These are phyloP conservation scores for Larimichthys polyactis DNA, from an alignment of 2,113 vertebrate genomes.

Conservation along the genomic window DNA sequence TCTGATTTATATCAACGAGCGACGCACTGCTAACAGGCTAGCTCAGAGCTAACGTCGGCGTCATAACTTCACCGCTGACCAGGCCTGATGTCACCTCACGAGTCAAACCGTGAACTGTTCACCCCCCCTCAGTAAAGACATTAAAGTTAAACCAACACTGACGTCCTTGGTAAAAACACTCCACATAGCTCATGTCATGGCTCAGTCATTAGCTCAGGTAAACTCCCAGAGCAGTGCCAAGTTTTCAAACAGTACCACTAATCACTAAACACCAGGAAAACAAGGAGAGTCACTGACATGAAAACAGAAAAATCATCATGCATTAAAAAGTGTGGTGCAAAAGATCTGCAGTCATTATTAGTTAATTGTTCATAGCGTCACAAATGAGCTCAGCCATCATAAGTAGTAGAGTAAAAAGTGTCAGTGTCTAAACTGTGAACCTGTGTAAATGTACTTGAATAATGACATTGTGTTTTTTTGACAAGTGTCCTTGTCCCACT, in stretches of 20 bases:
- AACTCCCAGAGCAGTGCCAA: background rate
- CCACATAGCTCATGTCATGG: background rate
- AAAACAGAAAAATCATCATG: background rate
- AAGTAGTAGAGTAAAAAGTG: background rate
- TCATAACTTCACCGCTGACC: background rate
- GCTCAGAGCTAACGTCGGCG: constrained; percentile 36
- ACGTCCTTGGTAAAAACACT: background rate
- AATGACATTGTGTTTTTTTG: too few species aligned
- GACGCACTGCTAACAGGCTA: background rate
- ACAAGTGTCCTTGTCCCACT: too few species aligned
- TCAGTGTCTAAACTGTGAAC: background rate
- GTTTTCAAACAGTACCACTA: background rate
- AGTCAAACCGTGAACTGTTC: fast-evolving
- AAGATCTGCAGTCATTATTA: background rate
- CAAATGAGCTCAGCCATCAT: background rate
- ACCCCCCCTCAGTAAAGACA: fast-evolving
- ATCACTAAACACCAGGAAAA: background rate
- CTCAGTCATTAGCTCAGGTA: background rate
- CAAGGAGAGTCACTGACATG: background rate
- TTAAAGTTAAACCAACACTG: background rate
- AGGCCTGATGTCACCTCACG: background rate
- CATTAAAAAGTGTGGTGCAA: too few species aligned
- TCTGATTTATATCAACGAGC: background rate
- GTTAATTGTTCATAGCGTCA: background rate
- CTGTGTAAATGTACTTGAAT: background rate